Conservation (phyloP, 2,888 invertebrate species). For the Gryllus longicercus region DNA sequence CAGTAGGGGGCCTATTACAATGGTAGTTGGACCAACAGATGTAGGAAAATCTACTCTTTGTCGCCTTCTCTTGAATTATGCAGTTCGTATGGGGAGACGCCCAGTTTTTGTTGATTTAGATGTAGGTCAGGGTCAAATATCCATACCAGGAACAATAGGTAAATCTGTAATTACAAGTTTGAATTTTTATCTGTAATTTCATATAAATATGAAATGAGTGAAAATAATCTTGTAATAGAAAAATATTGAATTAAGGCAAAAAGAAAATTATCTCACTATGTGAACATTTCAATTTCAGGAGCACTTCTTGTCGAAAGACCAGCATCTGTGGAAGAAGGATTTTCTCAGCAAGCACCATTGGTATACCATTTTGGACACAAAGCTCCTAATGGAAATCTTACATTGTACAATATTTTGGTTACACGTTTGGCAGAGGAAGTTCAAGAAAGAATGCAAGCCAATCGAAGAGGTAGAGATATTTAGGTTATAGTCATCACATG, state of each 20-base stretch:
- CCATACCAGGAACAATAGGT: slow-evolving; percentile 89
- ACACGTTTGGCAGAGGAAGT: slow-evolving; percentile 83
- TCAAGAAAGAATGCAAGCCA: slow-evolving; percentile 76
- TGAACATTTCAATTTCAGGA: slow-evolving; percentile 49
- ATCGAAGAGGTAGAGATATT: slow-evolving; percentile 68
- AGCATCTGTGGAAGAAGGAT: slow-evolving; percentile 91
- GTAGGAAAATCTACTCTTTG: slow-evolving; percentile 95
- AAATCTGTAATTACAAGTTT: slow-evolving; percentile 24
- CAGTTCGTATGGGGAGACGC: slow-evolving; percentile 79
- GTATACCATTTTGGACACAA: slow-evolving; percentile 93
- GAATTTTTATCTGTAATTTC: not conserved
- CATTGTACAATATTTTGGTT: slow-evolving; percentile 79
- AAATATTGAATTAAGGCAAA: not conserved
- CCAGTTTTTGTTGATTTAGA: slow-evolving; percentile 94
- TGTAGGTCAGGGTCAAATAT: slow-evolving; percentile 89
- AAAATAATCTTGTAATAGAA: too few species aligned
- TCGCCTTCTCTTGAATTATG: slow-evolving; percentile 88
- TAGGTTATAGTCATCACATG: slow-evolving; percentile 21
- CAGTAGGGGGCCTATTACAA: slow-evolving; percentile 74
- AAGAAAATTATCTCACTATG: too few species aligned
- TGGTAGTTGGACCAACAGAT: slow-evolving; percentile 92
- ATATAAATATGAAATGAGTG: not conserved
- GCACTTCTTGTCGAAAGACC: slow-evolving; percentile 88
- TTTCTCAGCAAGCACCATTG: slow-evolving; percentile 87
- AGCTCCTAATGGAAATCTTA: slow-evolving; percentile 68